A percentile compares a stretch with the other conserved stretches of the same genome.
These are phyloP conservation scores for Carterocephalus palaemon DNA, from an alignment of 2,888 invertebrate species.

Conservation along the genomic window DNA sequence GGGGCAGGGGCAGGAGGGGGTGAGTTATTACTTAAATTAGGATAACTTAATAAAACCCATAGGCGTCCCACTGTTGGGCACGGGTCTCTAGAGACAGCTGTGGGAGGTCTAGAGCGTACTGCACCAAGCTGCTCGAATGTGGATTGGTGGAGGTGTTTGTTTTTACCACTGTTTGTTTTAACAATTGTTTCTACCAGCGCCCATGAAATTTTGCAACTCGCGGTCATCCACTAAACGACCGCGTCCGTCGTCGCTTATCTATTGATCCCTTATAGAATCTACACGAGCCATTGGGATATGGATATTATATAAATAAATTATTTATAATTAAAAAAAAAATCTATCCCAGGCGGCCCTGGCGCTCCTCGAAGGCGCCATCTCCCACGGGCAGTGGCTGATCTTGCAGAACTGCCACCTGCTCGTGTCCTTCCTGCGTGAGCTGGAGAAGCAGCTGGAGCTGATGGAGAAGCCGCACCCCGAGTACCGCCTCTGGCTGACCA, in stretches of 20 bases:
- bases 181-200: not conserved
- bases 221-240: too few species aligned
- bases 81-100: not conserved
- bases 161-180: not conserved
- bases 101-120: too few species aligned
- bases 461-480: constrained; percentile 91
- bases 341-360: constrained; percentile 82
- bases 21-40: constrained; percentile 54
- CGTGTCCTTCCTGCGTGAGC: constrained; percentile 85
- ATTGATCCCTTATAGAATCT: not conserved
- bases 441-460: constrained; percentile 91
- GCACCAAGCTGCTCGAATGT: too few species aligned
- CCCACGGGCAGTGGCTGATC: constrained; percentile 93
- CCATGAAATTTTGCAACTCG: too few species aligned
- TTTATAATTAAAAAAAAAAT: too few species aligned
- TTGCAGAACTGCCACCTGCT: constrained; percentile 95
- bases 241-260: too few species aligned
- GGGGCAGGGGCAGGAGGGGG: constrained; percentile 95
- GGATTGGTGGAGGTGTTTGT: too few species aligned
- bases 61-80: too few species aligned
- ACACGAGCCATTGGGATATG: too few species aligned
- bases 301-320: too few species aligned
- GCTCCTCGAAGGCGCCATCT: constrained; percentile 83
- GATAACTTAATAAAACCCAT: not conserved
- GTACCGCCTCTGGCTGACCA: constrained; percentile 95